Evolutionary conservation across 2,888 invertebrate genomes (phyloP), one percentile per base, ranked within the genome.

Genomic region (Ennomos fuscantarius): DNA sequence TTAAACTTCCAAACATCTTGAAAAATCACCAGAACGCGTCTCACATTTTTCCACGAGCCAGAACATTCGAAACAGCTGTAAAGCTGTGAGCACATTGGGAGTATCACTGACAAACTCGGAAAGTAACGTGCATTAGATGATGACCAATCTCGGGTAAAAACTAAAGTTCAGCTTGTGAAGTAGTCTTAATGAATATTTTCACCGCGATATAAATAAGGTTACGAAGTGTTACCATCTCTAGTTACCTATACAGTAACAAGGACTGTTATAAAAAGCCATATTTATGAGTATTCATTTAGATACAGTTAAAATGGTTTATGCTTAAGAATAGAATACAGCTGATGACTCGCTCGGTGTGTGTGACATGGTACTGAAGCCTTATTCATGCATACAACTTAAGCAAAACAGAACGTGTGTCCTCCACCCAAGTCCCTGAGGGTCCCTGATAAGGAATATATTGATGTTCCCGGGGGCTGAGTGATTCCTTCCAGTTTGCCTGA

Each of bases 401-500:
- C 24, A 49, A 37, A 40, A 33, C 43, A 40, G 12, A 5, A 3
- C 55, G 53, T 59, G 53, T 48, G 56, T 36, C 42, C 61, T 42
- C 32, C 41, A 32, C 53, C 36, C 39, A n/a, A 41, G 41, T 5
- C 37, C 60, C 71, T 72, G 74, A 62, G 60, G 52, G 62, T 47
- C 48, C 42, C 68, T 66, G 79, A 78, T 78, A 78, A 78, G 73
- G 65, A 61, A 69, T 61, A 71, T 79, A 79, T 79, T 79, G 79
- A 79, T 79, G 78, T 60, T 68, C 72, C 69, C 72, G 35, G 42
- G 69, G 70, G 65, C 66, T 76, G 78, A 78, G 68, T 73, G 79
- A 80, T 79, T 69, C 71, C 57, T 63, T 58, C 60, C 65, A 55
- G 63, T 61, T 53, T 50, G 43, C 60, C 51, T 44, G 56, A 60